Base-by-base conservation (phyloP, 2,797 vertebrate species). In the Phataginus tricuspis region DNA sequence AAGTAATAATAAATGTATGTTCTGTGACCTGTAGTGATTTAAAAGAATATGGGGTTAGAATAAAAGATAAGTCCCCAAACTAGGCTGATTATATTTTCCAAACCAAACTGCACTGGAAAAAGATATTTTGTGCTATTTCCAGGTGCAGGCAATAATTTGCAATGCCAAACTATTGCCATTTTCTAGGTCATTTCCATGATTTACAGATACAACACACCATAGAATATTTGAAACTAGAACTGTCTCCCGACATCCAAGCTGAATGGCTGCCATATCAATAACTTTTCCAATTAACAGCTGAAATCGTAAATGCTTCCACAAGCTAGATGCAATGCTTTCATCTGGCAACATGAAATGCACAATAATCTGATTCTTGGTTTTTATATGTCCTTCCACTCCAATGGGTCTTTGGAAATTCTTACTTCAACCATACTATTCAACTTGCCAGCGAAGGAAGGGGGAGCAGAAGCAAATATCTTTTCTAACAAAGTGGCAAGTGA, bases 121-220 rank as follows among this genome's bases (percentile, higher is more conserved):
- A 96, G 86, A 66, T 2, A 19, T 37, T 74, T 39, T 34, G 51
- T 86, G 23, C 37, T 49, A 61, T 96, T 96, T 89, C 91, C 96
- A 97, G 96, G 94, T 97, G 93, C 89, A 97, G 89, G 86, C 86
- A 83, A 85, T 91, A 95, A 90, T 80, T 63, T 69, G 51, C 77
- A 95, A 77, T 78, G 96, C 93, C 89, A 94, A 96, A 95, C 59
- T 31, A 86, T 15, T 91, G 83, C 55, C 15, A 57, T 90, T 77
- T 77, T 95, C 66, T 72, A 83, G 86, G 71, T 71, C 83, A 97
- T 95, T 96, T 77, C 57, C 29, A 31, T 87, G 93, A 97, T 82
- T 96, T 95, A 92, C 45, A 87, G 69, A 87, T 64, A 94, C 23
- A 89, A 83, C 91, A 91, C 37, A 80, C 39, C 39, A 88, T 9